Conservation (phyloP, 2,888 invertebrate species). For the Melieria crassipennis region DNA sequence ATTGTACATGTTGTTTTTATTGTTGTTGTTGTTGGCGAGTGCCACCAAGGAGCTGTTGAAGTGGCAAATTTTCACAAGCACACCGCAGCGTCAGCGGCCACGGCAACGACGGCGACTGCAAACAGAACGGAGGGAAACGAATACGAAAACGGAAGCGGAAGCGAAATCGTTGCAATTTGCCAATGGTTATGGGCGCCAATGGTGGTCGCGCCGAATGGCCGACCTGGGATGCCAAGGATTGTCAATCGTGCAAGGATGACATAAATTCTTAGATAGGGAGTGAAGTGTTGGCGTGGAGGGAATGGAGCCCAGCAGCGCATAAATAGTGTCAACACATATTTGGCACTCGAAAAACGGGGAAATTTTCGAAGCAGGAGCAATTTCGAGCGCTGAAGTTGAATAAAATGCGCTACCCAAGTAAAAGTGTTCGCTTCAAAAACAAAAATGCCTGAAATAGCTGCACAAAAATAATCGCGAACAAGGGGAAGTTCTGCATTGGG, state of each 20-base stretch:
- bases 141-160: constrained; percentile 28
- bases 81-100: constrained; percentile 43
- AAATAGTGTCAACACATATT: constrained; percentile 20
- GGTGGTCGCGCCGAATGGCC: constrained; percentile 7
- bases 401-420: background rate
- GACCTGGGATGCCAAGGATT: constrained; percentile 22
- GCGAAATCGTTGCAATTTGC: constrained; percentile 10
- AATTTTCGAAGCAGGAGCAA: too few species aligned
- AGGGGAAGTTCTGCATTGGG: background rate
- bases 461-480: too few species aligned
- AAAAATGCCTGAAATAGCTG: too few species aligned
- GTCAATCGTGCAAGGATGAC: constrained; percentile 23
- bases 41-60: constrained; percentile 64
- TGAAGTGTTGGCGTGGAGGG: constrained; percentile 15
- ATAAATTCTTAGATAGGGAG: constrained; percentile 12
- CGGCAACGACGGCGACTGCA: constrained; percentile 23
- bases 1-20: background rate
- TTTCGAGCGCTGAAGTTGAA: background rate
- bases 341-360: too few species aligned
- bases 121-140: constrained; percentile 16
- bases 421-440: background rate
- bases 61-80: constrained; percentile 62
- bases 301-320: constrained; percentile 7
- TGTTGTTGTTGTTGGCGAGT: constrained; percentile 19
- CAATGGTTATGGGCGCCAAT: constrained; percentile 17